Conservation (phyloP, 1,140 invertebrate species). For the Thaumetopoea pityocampa region DNA sequence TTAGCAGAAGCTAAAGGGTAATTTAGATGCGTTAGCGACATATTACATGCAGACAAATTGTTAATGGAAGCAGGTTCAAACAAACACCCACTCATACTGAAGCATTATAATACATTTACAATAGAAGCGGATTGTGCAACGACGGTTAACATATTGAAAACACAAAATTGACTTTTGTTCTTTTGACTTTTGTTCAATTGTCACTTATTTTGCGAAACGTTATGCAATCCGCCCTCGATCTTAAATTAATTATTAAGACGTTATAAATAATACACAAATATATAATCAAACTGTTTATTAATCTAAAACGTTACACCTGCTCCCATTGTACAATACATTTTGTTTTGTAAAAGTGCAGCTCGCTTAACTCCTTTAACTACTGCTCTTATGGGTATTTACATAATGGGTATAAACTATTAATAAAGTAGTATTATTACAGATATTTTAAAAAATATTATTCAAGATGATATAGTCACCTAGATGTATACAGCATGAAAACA, state of each 20-base stretch:
- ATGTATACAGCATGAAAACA: no score
- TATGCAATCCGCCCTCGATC: no score
- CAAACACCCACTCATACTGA: constrained; percentile 14
- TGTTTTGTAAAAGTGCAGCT: constrained; percentile 16
- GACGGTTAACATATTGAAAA: no score
- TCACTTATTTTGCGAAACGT: no score
- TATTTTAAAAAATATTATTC: no score
- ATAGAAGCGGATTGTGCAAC: background rate
- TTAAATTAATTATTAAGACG: no score
- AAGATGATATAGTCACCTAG: no score
- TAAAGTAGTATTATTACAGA: no score
- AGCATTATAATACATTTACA: background rate
- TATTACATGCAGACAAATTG: constrained; percentile 14
- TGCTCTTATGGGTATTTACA: constrained; percentile 24
- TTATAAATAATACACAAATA: constrained; percentile 47
- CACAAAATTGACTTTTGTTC: no score
- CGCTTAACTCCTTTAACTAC: constrained; percentile 32
- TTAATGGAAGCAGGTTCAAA: constrained; percentile 58
- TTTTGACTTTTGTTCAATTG: no score
- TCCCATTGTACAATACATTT: constrained; percentile 41
- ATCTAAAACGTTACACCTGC: constrained; percentile 42
- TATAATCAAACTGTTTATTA: constrained; percentile 46
- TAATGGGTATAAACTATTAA: no score
- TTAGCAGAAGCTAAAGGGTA: constrained; percentile 39
- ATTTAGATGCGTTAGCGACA: constrained; percentile 3